Evolutionary conservation across 1,140 invertebrate species (phyloP).

Genomic region (Euwallacea fornicatus): DNA sequence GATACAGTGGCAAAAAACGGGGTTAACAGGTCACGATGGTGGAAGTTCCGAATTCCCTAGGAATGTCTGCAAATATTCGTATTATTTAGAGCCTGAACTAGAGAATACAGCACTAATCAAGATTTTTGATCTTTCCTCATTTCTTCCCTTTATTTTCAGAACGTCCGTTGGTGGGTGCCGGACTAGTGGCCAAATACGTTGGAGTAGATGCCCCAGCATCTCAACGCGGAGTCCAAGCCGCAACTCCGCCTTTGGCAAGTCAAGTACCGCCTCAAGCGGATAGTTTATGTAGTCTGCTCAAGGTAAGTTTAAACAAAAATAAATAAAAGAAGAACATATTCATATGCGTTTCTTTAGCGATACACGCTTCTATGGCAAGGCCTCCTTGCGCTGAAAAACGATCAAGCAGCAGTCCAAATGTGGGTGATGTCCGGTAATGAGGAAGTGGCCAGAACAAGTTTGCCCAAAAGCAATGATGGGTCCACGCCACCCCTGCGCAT

Average conservation of each 20-base stretch:
- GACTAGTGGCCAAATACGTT: constrained; percentile 56
- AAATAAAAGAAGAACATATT: too few species aligned
- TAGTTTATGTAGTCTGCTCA: constrained; percentile 73
- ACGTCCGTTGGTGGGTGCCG: constrained; percentile 35
- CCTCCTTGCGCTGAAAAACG: constrained; percentile 90
- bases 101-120: too few species aligned
- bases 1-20: too few species aligned
- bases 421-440: constrained; percentile 95
- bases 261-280: constrained; percentile 77
- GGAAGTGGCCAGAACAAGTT: constrained; percentile 77
- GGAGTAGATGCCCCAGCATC: constrained; percentile 58
- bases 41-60: too few species aligned
- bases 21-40: too few species aligned
- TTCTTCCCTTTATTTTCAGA: constrained; percentile 1
- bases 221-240: constrained; percentile 60
- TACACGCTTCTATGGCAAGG: constrained; percentile 98
- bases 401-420: constrained; percentile 96
- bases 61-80: neutral
- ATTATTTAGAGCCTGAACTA: too few species aligned
- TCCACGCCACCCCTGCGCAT: constrained; percentile 86
- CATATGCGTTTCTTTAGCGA: constrained; percentile 58
- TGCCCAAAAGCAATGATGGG: constrained; percentile 77
- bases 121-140: too few species aligned
- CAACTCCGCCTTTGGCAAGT: constrained; percentile 71
- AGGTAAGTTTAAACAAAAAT: constrained; percentile 54